Evolutionary conservation across 2,888 invertebrate genomes (phyloP).

Genomic region (Brenthis hecate): DNA sequence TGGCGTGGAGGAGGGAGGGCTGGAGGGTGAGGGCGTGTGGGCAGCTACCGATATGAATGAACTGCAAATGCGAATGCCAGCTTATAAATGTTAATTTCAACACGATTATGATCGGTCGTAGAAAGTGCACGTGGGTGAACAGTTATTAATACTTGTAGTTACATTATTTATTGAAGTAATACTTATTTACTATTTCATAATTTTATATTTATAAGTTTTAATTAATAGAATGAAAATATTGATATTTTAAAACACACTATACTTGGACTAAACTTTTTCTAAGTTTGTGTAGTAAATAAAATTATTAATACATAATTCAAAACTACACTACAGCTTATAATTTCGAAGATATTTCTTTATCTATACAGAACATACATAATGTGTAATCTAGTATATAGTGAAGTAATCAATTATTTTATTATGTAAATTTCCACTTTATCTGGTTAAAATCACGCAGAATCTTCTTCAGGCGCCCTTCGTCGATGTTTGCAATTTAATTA

Average conservation of each 20-base stretch:
- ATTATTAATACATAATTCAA: no score
- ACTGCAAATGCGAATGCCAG: constrained; percentile 43
- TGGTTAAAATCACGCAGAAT: background rate
- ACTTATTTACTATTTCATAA: background rate
- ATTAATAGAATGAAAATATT: no score
- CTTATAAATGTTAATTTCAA: constrained; percentile 42
- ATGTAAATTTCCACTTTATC: no score
- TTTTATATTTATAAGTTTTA: background rate
- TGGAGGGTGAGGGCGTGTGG: constrained; percentile 43
- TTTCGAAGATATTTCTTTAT: no score
- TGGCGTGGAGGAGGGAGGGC: constrained; percentile 31
- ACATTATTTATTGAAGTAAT: background rate
- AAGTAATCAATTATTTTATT: no score
- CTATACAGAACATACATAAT: no score
- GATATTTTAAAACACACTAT: no score
- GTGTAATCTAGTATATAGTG: no score
- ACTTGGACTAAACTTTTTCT: no score
- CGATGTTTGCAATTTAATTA: background rate
- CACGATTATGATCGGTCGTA: constrained; percentile 43
- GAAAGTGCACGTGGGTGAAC: constrained; percentile 46
- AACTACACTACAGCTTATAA: no score
- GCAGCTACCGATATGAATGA: constrained; percentile 54
- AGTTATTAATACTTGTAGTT: constrained; percentile 14
- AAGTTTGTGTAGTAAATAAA: no score
- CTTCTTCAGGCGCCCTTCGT: background rate